Conservation (phyloP, 1,140 invertebrate species). For the Hycleus cichorii region DNA sequence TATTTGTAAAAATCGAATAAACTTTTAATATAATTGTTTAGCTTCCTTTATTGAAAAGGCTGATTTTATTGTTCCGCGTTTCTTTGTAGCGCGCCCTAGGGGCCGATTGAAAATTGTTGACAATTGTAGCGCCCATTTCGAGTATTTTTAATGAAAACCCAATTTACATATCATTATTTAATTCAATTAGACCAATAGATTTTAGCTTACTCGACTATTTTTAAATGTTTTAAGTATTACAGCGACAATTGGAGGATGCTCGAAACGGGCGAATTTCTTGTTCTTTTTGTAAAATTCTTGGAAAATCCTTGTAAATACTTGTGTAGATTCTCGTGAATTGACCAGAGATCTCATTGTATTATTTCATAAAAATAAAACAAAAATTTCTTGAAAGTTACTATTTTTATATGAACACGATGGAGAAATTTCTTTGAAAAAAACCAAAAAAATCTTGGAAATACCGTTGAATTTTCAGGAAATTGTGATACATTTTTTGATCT, state of each 20-base stretch:
- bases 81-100: too few relatives aligned
- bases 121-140: neutral
- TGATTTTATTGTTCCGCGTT: constrained; percentile 19
- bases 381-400: constrained; percentile 29
- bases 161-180: neutral
- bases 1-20: constrained; percentile 5
- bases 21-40: constrained; percentile 19
- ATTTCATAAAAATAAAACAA: neutral
- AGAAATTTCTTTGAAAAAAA: too few relatives aligned
- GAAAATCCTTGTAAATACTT: too few relatives aligned
- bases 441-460: constrained; percentile 17
- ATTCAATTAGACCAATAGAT: neutral
- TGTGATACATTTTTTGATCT: constrained; percentile 32
- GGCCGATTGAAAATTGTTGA: constrained; percentile 5
- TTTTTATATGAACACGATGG: constrained; percentile 31
- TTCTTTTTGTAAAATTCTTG: too few relatives aligned
- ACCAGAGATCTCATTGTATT: constrained; percentile 27
- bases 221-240: too few relatives aligned
- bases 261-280: too few relatives aligned
- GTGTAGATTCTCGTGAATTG: constrained; percentile 7
- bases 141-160: neutral
- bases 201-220: neutral
- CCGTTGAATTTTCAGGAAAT: constrained; percentile 32
- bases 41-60: constrained; percentile 29
- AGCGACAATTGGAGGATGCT: neutral